Evolutionary conservation across 2,888 invertebrate genomes (phyloP), one percentile per base, ranked within the genome.

Genomic region (Pherbina coryleti): DNA sequence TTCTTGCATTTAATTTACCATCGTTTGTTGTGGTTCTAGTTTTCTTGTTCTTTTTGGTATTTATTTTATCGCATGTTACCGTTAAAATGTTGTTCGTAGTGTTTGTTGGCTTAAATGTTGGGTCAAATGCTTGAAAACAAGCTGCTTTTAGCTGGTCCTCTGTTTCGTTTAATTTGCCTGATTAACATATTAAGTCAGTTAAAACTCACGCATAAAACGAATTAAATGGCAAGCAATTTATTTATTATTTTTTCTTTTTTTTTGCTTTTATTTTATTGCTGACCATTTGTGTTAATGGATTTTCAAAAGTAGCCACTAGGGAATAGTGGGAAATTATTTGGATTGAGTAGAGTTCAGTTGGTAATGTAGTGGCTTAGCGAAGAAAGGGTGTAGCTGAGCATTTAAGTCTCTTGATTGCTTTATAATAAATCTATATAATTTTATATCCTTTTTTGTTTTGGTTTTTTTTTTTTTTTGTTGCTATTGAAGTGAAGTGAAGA

Each of bases 131-230:
- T 73, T 14, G 66, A 31, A 34, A 67, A 73, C 73, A 77, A 77
- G 57, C 73, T 57, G 5, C 73, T 66, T 67, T 77, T 77, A 77
- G 73, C 60, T 31, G 31, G 62, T 62, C 69, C 34, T 31, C 67
- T 67, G 28, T 75, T 28, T 51, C 84, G 83, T 84, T 85, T 85
- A 85, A 85, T 85, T 85, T 84, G 82, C 82, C 85, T 83, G 85
- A 85, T 85, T 85, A 85, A 84, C 85, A 85, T 85, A 84, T 85
- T 84, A 78, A 84, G 82, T 81, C 83, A 82, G 83, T 84, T 84
- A 82, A 84, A 84, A 84, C 84, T 83, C 85, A 85, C 85, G 85
- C 85, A 85, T 84, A 84, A 85, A 85, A 85, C 86, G 83, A 85
- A 85, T 85, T 85, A 85, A 86, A 85, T 55, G 76, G 57, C 72